These are phyloP conservation scores for Cromileptes altivelis DNA, from an alignment of 2,113 vertebrate species.

Conservation along the genomic window DNA sequence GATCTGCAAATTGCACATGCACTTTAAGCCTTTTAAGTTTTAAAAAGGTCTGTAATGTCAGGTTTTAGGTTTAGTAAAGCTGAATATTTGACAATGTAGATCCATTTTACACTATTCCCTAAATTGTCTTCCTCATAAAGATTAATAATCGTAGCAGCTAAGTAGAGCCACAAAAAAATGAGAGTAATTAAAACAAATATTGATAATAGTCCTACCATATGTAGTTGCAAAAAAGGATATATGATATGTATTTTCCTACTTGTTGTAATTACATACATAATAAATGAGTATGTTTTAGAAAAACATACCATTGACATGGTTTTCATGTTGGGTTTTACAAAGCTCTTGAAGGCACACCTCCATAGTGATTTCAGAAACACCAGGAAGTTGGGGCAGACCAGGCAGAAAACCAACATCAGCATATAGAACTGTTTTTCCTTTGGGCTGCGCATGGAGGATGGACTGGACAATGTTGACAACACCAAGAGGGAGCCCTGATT, in stretches of 20 bases:
- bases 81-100: background rate
- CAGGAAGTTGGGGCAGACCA: constrained; percentile 83
- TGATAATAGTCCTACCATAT: background rate
- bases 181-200: background rate
- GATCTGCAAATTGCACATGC: background rate
- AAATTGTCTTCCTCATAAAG: background rate
- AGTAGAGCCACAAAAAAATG: background rate
- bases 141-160: background rate
- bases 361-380: constrained; percentile 85
- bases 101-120: background rate
- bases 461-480: constrained; percentile 77
- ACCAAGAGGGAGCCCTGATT: constrained; percentile 82
- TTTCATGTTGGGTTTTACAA: constrained; percentile 75
- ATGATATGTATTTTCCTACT: background rate
- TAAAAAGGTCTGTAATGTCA: background rate
- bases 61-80: background rate
- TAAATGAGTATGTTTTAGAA: background rate
- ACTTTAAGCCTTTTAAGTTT: background rate
- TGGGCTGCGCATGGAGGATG: constrained; percentile 42
- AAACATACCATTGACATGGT: constrained; percentile 80
- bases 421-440: constrained; percentile 83
- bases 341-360: constrained; percentile 85
- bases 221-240: background rate
- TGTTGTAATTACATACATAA: background rate
- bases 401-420: constrained; percentile 82